Percentiles rank a stretch among this genome's conserved stretches.
phyloP scores from a whole-genome alignment of 2,113 vertebrate genomes.

The Ahaetulla prasina region DNA sequence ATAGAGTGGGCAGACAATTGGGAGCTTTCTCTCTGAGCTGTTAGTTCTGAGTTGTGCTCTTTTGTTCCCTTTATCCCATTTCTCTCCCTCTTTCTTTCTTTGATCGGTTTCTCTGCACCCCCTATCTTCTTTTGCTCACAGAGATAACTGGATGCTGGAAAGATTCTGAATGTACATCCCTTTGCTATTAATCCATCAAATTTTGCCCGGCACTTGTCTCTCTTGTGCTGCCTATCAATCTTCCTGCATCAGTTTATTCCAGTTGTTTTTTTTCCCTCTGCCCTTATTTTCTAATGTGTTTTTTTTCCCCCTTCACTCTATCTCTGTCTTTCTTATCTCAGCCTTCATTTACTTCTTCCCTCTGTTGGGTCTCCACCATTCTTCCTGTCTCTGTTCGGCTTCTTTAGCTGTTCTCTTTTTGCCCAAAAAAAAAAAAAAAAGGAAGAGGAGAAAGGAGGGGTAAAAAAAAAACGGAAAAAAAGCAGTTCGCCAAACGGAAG shows the following conservation, averaged over 20 bases:
- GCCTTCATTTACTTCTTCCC: not conserved
- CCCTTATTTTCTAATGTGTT: not conserved
- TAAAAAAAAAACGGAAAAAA: not conserved
- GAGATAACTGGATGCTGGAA: not conserved
- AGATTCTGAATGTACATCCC: not conserved
- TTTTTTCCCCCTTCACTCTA: no score
- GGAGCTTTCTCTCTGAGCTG: not conserved
- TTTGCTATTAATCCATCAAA: not conserved
- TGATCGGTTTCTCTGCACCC: not conserved
- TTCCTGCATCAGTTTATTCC: not conserved
- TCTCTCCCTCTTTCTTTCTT: not conserved
- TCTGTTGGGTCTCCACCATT: not conserved
- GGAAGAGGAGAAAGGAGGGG: not conserved
- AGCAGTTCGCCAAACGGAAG: slow-evolving; percentile 20
- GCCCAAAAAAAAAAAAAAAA: not conserved
- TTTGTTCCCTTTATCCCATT: not conserved
- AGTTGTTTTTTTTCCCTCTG: not conserved
- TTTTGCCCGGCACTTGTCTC: not conserved
- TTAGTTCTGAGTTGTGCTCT: not conserved
- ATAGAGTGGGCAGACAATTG: not conserved
- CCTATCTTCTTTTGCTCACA: not conserved
- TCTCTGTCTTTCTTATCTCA: not conserved
- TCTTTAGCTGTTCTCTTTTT: not conserved
- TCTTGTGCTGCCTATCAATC: not conserved
- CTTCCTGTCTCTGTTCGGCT: not conserved